Evolutionary conservation across 30 jellyfish, hydroid and myxozoan species (phyloP).

Genomic region (Haliclystus octoradiatus): DNA sequence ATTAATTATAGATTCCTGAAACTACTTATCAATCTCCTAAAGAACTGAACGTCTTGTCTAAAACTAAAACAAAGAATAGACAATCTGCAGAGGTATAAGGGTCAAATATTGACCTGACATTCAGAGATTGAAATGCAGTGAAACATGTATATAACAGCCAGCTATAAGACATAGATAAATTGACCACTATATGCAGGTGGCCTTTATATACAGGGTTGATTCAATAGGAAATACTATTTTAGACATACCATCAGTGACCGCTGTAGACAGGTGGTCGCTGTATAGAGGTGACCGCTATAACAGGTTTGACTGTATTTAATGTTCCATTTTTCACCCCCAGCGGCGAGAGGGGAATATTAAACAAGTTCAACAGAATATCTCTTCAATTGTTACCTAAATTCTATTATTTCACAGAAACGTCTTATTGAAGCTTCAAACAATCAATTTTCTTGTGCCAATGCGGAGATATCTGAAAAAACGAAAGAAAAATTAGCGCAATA

Average conservation of each 20-base stretch:
- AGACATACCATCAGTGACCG: no score
- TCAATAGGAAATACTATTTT: no score
- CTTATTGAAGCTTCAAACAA: slow-evolving; percentile 62
- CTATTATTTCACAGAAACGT: slow-evolving; percentile 26
- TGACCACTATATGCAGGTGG: no score
- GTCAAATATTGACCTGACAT: background rate
- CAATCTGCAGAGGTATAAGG: slow-evolving; percentile 59
- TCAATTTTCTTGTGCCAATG: slow-evolving; percentile 74
- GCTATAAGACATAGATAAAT: no score
- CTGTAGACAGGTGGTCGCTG: no score
- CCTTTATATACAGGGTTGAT: no score
- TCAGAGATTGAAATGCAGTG: background rate
- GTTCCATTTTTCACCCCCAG: no score
- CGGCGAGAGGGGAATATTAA: no score
- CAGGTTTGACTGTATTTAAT: no score
- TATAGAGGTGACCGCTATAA: no score
- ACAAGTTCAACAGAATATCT: no score
- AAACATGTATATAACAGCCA: background rate
- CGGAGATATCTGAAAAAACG: slow-evolving; percentile 84
- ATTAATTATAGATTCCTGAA: slow-evolving; percentile 40
- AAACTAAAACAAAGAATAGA: slow-evolving; percentile 38
- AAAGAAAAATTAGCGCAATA: slow-evolving; percentile 30
- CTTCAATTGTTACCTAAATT: no score
- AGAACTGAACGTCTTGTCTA: slow-evolving; percentile 17
- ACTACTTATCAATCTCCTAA: slow-evolving; percentile 58